Evolutionary conservation across 1,140 invertebrate genomes (phyloP).

Genomic region (Xylocopa sonorina): DNA sequence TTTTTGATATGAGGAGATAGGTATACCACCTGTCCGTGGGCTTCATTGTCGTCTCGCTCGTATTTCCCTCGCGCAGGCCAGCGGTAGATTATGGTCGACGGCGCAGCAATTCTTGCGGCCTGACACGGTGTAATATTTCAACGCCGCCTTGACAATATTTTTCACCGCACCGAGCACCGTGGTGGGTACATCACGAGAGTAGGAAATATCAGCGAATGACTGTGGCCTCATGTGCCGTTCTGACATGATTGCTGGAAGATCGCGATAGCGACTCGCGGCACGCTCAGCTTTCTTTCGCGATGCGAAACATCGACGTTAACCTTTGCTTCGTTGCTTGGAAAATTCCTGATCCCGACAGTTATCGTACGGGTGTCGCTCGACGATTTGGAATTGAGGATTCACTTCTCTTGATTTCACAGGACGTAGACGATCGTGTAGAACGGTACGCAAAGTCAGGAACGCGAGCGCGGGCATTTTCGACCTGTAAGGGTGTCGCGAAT

Average conservation of each 20-base stretch:
- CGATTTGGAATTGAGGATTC: background rate
- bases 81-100: conserved; percentile 65
- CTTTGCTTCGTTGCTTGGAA: background rate
- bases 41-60: conserved; percentile 57
- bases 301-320: conserved; percentile 15
- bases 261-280: conserved; percentile 27
- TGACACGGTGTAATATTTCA: conserved; percentile 67
- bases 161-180: conserved; percentile 39
- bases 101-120: conserved; percentile 62
- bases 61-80: conserved; percentile 58
- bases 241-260: conserved; percentile 47
- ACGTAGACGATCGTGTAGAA: background rate
- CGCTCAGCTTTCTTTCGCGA: conserved; percentile 7
- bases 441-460: background rate
- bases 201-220: conserved; percentile 61
- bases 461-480: background rate
- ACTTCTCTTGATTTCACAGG: background rate
- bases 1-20: background rate
- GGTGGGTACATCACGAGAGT: conserved; percentile 44
- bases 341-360: conserved; percentile 9
- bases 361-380: background rate
- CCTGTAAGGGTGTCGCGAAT: background rate
- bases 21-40: conserved; percentile 55
- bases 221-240: conserved; percentile 28
- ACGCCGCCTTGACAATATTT: conserved; percentile 68